Conservation (phyloP, 1,140 invertebrate genomes). For the Carposina sasakii region DNA sequence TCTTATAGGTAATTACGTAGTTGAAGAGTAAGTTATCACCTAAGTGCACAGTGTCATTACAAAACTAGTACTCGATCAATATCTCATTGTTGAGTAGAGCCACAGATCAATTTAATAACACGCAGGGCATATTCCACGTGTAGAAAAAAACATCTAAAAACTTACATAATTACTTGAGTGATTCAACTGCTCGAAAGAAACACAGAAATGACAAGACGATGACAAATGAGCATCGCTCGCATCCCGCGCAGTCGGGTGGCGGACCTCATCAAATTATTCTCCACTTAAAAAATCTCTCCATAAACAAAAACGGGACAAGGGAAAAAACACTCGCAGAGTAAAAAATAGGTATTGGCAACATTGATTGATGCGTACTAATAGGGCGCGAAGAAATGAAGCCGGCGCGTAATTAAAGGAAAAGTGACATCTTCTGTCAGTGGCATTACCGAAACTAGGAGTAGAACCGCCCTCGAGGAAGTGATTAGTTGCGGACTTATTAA, state of each 20-base stretch:
- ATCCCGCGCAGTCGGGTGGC: conserved; percentile 66
- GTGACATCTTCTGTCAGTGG: conserved; percentile 69
- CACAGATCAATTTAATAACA: too few species aligned
- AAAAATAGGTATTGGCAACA: conserved; percentile 72
- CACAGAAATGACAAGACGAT: conserved; percentile 72
- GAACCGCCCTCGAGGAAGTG: conserved; percentile 64
- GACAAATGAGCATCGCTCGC: conserved; percentile 67
- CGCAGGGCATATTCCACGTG: too few species aligned
- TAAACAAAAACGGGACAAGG: conserved; percentile 67
- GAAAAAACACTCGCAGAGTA: conserved; percentile 63
- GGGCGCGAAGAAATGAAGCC: conserved; percentile 69
- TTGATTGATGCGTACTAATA: conserved; percentile 73
- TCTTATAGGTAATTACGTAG: too few species aligned
- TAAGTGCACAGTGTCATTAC: too few species aligned
- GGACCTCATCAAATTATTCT: conserved; percentile 72
- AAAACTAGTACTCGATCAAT: too few species aligned
- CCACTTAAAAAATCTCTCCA: conserved; percentile 70
- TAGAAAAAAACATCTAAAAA: conserved; percentile 61
- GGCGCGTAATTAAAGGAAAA: conserved; percentile 66
- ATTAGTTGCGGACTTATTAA: conserved; percentile 68
- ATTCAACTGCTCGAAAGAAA: conserved; percentile 68
- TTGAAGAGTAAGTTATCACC: too few species aligned
- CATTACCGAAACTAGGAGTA: conserved; percentile 59
- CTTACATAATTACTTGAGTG: conserved; percentile 67
- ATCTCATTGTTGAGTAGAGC: too few species aligned